phyloP scores from a whole-genome alignment of 2,888 invertebrate genomes.

The Sarcophaga caerulescens region DNA sequence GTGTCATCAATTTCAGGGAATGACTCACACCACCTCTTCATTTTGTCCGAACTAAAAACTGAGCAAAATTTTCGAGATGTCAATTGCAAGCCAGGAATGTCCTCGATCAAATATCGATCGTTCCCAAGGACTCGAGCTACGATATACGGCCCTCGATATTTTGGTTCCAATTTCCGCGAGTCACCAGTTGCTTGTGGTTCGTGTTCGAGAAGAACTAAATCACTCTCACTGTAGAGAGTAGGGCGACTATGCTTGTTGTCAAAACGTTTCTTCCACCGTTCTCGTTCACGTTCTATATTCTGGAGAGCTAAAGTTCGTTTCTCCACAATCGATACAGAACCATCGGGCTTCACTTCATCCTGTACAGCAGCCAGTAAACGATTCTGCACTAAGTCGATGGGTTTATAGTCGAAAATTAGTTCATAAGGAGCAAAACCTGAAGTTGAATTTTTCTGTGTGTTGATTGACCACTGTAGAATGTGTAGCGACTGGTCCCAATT shows the following conservation, averaged over 20 bases:
- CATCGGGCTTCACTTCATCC: not conserved
- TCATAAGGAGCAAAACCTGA: conserved; percentile 32
- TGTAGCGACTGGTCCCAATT: not conserved
- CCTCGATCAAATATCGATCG: conserved; percentile 65
- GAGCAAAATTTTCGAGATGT: conserved; percentile 50
- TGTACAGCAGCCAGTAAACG: not conserved
- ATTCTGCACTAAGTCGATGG: not conserved
- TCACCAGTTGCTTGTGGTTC: conserved; percentile 60
- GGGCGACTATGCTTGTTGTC: conserved; percentile 47
- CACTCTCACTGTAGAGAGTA: conserved; percentile 22
- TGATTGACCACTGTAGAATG: not conserved
- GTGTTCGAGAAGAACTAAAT: conserved; percentile 52
- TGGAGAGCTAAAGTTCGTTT: conserved; percentile 39
- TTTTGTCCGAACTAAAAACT: conserved; percentile 55
- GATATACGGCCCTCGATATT: conserved; percentile 58
- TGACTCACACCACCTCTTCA: conserved; percentile 44
- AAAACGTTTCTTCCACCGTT: conserved; percentile 52
- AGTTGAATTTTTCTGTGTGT: not conserved
- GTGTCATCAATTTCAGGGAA: too few relatives aligned
- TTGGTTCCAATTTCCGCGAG: conserved; percentile 65
- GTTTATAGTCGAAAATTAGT: conserved; percentile 27
- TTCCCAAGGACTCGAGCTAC: conserved; percentile 51
- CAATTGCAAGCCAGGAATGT: conserved; percentile 59
- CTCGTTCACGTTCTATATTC: conserved; percentile 47
- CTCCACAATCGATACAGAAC: not conserved